These are phyloP conservation scores for Hippocampus comes DNA, from an alignment of 2,113 vertebrate species.

Conservation along the genomic window DNA sequence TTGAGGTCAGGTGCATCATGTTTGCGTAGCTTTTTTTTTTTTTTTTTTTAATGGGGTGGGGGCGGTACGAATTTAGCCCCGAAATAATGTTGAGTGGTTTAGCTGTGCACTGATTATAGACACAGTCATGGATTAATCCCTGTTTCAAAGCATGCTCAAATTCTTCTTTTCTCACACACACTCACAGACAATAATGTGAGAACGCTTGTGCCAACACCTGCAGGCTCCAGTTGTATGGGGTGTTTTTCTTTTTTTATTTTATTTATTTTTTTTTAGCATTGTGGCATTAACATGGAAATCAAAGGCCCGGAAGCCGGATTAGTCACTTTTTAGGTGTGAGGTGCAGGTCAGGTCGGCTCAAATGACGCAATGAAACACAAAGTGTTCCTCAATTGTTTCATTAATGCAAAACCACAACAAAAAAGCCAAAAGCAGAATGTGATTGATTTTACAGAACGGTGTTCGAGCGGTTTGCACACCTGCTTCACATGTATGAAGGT, in stretches of 20 bases:
- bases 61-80: conserved; percentile 31
- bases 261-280: conserved; percentile 24
- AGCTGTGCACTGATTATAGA: conserved; percentile 28
- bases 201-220: conserved; percentile 50
- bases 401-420: neutral
- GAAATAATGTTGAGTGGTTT: conserved; percentile 37
- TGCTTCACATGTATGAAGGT: neutral
- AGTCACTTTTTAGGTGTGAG: conserved; percentile 61
- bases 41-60: conserved; percentile 5
- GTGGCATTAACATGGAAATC: conserved; percentile 56
- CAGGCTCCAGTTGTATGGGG: conserved; percentile 38
- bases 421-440: neutral
- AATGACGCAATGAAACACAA: neutral
- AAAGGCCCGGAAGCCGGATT: conserved; percentile 56
- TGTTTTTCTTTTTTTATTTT: conserved; percentile 28
- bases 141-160: conserved; percentile 34
- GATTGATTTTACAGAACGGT: neutral
- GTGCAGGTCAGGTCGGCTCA: conserved; percentile 44
- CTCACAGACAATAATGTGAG: conserved; percentile 3
- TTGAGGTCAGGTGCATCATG: too few relatives aligned
- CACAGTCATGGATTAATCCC: conserved; percentile 37
- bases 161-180: conserved; percentile 1
- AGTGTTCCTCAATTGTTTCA: neutral
- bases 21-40: too few relatives aligned
- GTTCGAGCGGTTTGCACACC: neutral